These are phyloP conservation scores for Fundulus diaphanus DNA, from an alignment of 2,797 vertebrate species.

Conservation along the genomic window DNA sequence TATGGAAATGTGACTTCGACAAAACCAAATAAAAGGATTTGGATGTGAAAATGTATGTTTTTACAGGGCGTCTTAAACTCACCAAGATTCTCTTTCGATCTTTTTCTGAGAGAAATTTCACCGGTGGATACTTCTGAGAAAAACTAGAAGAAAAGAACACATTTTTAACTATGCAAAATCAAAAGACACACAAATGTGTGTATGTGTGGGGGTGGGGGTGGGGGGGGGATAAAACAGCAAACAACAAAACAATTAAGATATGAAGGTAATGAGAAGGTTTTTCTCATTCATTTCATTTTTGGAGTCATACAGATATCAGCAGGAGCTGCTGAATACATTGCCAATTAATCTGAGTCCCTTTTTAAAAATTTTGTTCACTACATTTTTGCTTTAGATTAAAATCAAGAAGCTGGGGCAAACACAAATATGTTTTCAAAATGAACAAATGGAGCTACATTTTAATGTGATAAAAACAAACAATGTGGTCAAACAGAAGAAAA, in stretches of 20 bases:
- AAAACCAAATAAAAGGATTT: neutral
- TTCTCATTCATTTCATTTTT: neutral
- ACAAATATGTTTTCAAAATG: neutral
- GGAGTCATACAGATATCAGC: neutral
- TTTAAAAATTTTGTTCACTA: neutral
- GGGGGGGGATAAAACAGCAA: neutral
- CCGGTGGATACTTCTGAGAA: constrained; percentile 96
- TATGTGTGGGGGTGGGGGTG: too few species aligned
- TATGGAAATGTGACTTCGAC: neutral
- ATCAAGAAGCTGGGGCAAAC: neutral
- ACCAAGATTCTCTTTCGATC: constrained; percentile 99
- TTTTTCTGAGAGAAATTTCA: constrained; percentile 98
- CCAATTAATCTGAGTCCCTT: neutral
- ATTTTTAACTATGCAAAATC: constrained; percentile 1
- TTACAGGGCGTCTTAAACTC: constrained; percentile 59
- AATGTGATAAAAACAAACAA: neutral
- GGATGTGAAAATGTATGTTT: neutral
- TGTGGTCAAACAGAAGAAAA: neutral
- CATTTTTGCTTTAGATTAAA: neutral
- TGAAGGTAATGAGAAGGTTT: neutral
- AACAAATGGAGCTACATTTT: neutral
- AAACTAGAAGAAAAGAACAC: constrained; percentile 80
- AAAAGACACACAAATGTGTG: neutral
- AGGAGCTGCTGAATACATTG: neutral
- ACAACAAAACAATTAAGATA: neutral